Base-by-base conservation (phyloP, 2,113 vertebrate genomes). In the Pseudopipra pipra region DNA sequence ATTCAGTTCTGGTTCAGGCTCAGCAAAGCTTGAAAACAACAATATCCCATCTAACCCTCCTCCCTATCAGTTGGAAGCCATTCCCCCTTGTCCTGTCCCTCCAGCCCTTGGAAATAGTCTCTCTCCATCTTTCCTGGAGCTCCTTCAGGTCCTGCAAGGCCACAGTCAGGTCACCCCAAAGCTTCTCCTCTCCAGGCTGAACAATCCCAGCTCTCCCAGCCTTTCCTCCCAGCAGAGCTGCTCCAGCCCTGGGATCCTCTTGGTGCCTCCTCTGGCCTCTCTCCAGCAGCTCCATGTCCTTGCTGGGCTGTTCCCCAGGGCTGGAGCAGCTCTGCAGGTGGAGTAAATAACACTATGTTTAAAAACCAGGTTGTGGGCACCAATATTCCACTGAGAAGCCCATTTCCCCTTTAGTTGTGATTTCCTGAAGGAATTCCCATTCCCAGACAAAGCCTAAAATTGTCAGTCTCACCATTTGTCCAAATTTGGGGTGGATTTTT, bases 401-500 rank as follows among this genome's bases (percentile, higher is more conserved):
- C 10, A 23, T 18, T 51, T 9, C 5, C 25, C 1, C 23, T 71
- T 74, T 6, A 31, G 27, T 1, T 67, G 12, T 1, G 4, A 9
- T 31, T 76, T 58, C 63, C 19, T 44, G 58, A 46, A 71, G 43
- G 63, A 70, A 30, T 35, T 90, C 8, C 31, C 3, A 0, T 74
- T 37, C 80, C 19, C 25, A 66, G 76, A 65, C 37, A 0, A 80
- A 71, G 68, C 24, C 47, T 35, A n/a, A 62, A 66, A n/a, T 46
- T 84, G 54, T 85, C 39, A 28, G 33, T 72, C 33, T 87, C 44
- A 31, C 10, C 41, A 49, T 89, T 85, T 95, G 56, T 49, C 93
- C 87, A 85, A 68, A 96, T 93, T 89, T 94, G 74, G 93, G 72
- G 56, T 72, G 66, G 62, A 85, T 85, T 94, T 75, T 94, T 76